Percentiles rank a stretch among this genome's conserved stretches.
phyloP scores from a whole-genome alignment of 2,888 invertebrate species.

The Cantharis nigra region DNA sequence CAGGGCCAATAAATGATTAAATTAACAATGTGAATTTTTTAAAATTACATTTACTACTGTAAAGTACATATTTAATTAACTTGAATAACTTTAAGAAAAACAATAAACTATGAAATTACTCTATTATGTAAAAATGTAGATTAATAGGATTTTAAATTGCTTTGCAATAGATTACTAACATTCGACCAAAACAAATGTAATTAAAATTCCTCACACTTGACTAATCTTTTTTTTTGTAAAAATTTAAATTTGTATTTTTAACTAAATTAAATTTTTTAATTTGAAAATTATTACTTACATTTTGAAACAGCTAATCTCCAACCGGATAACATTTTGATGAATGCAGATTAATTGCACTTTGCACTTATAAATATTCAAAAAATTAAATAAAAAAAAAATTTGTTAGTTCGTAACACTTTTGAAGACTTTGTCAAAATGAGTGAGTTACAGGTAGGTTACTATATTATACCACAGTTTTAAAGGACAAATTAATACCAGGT shows the following conservation, averaged over 20 bases:
- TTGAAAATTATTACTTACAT: conserved; percentile 38
- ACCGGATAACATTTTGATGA: conserved; percentile 42
- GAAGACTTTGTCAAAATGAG: neutral
- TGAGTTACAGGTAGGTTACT: neutral
- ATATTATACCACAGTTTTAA: neutral
- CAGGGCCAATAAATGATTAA: neutral
- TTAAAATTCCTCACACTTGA: neutral
- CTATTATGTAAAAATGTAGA: neutral
- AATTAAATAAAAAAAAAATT: neutral
- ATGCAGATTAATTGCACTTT: neutral
- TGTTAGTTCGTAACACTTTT: neutral
- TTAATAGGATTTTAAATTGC: neutral
- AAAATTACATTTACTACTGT: neutral
- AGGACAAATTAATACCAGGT: neutral
- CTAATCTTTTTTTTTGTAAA: neutral
- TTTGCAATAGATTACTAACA: neutral
- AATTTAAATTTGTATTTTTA: neutral
- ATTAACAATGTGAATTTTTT: neutral
- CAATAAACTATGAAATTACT: neutral
- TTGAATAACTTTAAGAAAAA: neutral
- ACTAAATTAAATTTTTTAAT: neutral
- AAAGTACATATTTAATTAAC: neutral
- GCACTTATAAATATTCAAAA: neutral
- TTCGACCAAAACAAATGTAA: neutral
- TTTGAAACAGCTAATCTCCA: conserved; percentile 42